A percentile compares a stretch with the other conserved stretches of the same genome.
Conservation (phyloP, 2,113 vertebrate species). For the Alaudala cheleensis region DNA sequence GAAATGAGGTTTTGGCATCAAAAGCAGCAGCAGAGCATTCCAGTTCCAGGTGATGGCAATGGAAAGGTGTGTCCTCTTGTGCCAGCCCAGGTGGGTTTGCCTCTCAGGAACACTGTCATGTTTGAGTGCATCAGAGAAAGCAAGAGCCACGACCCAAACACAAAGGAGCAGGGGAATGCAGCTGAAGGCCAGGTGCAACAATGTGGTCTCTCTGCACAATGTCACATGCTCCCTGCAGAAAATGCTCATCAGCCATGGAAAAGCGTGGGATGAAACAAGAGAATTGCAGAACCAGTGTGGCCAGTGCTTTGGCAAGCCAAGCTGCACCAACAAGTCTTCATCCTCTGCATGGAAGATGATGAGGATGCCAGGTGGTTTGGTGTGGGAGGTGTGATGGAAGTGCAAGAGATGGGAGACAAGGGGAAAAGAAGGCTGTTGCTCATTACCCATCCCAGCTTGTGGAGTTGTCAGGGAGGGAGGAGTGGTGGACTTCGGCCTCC, state of each 20-base stretch:
- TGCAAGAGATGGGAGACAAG: background rate
- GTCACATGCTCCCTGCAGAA: background rate
- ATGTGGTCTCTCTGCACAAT: background rate
- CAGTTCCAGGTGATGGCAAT: background rate
- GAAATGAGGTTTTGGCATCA: background rate
- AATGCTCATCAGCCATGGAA: background rate
- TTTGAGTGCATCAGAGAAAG: background rate
- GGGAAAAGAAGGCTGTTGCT: background rate
- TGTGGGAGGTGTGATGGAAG: background rate
- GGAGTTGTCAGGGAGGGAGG: background rate
- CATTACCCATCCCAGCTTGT: constrained; percentile 8
- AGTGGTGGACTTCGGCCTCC: constrained; percentile 7
- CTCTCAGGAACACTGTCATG: accelerated
- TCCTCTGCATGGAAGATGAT: no score
- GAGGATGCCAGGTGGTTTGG: background rate
- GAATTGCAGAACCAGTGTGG: background rate
- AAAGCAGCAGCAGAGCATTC: background rate
- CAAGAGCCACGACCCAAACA: background rate
- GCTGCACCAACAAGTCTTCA: background rate
- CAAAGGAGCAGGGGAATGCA: background rate
- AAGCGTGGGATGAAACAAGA: background rate
- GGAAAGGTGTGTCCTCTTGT: background rate
- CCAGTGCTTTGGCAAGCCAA: accelerated
- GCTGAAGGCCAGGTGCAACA: background rate
- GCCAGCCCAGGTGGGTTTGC: background rate